A percentile compares a stretch with the other conserved stretches of the same genome.
Evolutionary conservation across 2,888 invertebrate species (phyloP).

Genomic region (Parnassius mnemosyne): DNA sequence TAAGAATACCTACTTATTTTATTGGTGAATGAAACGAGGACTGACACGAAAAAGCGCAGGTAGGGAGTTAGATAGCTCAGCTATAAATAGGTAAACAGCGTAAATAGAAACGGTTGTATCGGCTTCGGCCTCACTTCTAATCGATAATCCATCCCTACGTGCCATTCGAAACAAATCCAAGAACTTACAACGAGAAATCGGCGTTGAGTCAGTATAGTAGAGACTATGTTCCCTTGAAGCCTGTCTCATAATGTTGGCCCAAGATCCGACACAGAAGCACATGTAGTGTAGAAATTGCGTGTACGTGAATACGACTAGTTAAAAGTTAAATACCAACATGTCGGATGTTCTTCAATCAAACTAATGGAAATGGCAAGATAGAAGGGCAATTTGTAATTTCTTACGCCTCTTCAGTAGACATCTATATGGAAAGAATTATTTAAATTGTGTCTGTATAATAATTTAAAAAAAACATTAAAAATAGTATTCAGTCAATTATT

Average conservation of each 20-base stretch:
- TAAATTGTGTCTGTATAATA: slow-evolving; percentile 1
- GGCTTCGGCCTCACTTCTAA: slow-evolving; percentile 68
- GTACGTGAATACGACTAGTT: slow-evolving; percentile 58
- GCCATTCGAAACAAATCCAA: slow-evolving; percentile 43
- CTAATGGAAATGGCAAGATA: slow-evolving; percentile 64
- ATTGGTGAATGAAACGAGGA: slow-evolving; percentile 30
- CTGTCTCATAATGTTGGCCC: slow-evolving; percentile 41
- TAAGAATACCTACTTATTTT: slow-evolving; percentile 24
- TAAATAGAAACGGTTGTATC: slow-evolving; percentile 77
- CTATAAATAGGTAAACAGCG: slow-evolving; percentile 79
- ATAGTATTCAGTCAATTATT: neutral
- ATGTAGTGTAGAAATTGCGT: slow-evolving; percentile 43
- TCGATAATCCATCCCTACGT: slow-evolving; percentile 59
- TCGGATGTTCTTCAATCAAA: slow-evolving; percentile 70
- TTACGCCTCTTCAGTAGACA: slow-evolving; percentile 33
- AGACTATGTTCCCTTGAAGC: slow-evolving; percentile 23
- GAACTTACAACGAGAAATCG: slow-evolving; percentile 34
- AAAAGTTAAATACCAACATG: slow-evolving; percentile 73
- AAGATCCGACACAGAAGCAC: slow-evolving; percentile 48
- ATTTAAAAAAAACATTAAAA: neutral
- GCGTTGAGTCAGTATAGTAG: slow-evolving; percentile 30
- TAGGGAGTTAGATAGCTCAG: slow-evolving; percentile 65
- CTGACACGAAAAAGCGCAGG: slow-evolving; percentile 55
- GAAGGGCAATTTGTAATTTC: slow-evolving; percentile 48
- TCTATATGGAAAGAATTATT: slow-evolving; percentile 5